Evolutionary conservation across 2,888 invertebrate species (phyloP).

Genomic region (Eupithecia tripunctaria): DNA sequence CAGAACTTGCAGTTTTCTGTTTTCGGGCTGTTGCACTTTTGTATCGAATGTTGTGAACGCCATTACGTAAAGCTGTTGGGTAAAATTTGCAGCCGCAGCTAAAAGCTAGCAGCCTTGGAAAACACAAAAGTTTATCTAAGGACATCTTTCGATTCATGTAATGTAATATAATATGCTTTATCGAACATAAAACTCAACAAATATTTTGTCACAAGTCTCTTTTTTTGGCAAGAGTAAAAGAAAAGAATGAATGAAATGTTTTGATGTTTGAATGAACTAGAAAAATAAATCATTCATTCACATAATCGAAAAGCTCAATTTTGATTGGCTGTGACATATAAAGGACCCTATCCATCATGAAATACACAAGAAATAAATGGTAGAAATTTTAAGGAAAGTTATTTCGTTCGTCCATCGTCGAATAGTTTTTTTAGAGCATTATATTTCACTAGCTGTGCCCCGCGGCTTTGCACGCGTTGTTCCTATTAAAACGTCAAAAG

Average conservation of each 20-base stretch:
- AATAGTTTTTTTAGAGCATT: background rate
- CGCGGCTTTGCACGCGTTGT: no score
- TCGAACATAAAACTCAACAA: background rate
- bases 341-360: background rate
- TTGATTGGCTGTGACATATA: background rate
- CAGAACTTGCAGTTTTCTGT: conserved; percentile 75
- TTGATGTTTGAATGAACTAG: background rate
- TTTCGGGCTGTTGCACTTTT: conserved; percentile 56
- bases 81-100: conserved; percentile 19
- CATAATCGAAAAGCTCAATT: background rate
- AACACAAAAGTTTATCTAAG: conserved; percentile 48
- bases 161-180: background rate
- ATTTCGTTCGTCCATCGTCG: background rate
- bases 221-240: background rate
- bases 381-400: background rate
- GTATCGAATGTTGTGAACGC: conserved; percentile 45
- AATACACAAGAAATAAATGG: background rate
- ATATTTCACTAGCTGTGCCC: no score
- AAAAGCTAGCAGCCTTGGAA: conserved; percentile 40
- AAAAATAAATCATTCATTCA: background rate
- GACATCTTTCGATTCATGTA: conserved; percentile 53
- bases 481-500: no score
- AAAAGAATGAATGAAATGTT: background rate
- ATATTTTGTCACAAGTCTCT: background rate
- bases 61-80: conserved; percentile 58